Conservation (phyloP, 2,113 vertebrate species). For the Pseudolaguvia tuberculata region DNA sequence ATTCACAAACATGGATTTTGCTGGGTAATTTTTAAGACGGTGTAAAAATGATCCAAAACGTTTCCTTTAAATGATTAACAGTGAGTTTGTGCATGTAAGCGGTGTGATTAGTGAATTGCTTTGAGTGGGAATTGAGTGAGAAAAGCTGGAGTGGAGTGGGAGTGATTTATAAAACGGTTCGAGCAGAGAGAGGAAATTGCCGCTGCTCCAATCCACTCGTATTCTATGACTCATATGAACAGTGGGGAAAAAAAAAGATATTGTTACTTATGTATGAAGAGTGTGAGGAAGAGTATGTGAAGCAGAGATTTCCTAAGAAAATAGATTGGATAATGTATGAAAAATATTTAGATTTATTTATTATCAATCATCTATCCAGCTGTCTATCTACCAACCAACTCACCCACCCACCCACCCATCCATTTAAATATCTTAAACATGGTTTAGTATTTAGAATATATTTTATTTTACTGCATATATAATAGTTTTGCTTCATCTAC, state of each 20-base stretch:
- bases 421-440: not conserved
- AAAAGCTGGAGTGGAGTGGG: slow-evolving; percentile 17
- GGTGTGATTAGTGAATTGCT: not conserved
- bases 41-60: not conserved
- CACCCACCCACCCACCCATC: too few species aligned
- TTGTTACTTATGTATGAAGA: not conserved
- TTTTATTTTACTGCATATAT: too few species aligned
- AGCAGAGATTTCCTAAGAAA: not conserved
- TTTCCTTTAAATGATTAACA: not conserved
- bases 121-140: not conserved
- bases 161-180: slow-evolving; percentile 9
- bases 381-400: too few species aligned
- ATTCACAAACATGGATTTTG: not conserved
- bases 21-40: not conserved
- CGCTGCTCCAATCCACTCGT: not conserved
- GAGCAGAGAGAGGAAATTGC: slow-evolving; percentile 11
- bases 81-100: slow-evolving; percentile 1
- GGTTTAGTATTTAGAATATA: not conserved
- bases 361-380: too few species aligned
- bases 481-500: not conserved
- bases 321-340: not conserved
- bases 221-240: not conserved
- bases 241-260: not conserved
- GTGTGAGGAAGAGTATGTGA: not conserved
- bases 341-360: too few species aligned